Percentiles rank a stretch among this genome's conserved stretches.
phyloP scores from a whole-genome alignment of 2,888 invertebrate genomes.

The Lagria hirta region DNA sequence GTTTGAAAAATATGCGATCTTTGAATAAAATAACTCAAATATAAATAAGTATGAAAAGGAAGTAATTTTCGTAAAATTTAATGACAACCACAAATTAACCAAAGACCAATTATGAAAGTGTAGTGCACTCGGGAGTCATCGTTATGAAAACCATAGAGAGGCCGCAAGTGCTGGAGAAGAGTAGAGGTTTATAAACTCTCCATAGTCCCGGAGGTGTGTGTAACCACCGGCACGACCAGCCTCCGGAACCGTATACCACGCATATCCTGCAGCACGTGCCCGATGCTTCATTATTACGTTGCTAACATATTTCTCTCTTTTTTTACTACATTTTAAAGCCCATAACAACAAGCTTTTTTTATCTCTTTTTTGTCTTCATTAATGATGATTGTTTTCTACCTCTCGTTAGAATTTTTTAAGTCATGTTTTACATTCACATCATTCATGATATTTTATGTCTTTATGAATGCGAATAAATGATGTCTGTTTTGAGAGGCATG shows the following conservation, averaged over 20 bases:
- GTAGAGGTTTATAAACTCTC: conserved; percentile 52
- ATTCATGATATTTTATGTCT: too few relatives aligned
- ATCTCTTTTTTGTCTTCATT: conserved; percentile 25
- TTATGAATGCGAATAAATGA: too few relatives aligned
- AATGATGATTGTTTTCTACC: conserved; percentile 31
- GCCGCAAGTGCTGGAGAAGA: conserved; percentile 29
- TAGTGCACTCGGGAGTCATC: conserved; percentile 34
- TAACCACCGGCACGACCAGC: conserved; percentile 54
- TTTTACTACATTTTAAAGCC: conserved; percentile 2
- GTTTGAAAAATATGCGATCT: too few relatives aligned
- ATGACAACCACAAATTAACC: conserved; percentile 25
- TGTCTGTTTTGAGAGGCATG: too few relatives aligned
- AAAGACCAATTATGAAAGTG: conserved; percentile 33
- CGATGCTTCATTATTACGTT: conserved; percentile 16
- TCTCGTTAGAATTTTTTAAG: conserved; percentile 29
- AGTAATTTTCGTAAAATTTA: conserved; percentile 21
- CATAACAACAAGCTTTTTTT: too few relatives aligned
- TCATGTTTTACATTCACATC: too few relatives aligned
- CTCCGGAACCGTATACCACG: conserved; percentile 54
- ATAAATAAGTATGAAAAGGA: conserved; percentile 18
- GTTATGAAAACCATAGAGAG: conserved; percentile 37
- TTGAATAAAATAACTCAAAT: conserved; percentile 3
- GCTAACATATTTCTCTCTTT: conserved; percentile 11
- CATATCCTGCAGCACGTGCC: conserved; percentile 55
- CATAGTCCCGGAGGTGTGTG: conserved; percentile 51